These are phyloP conservation scores for Acromyrmex echinatior DNA, from an alignment of 1,140 invertebrate species.

Conservation along the genomic window DNA sequence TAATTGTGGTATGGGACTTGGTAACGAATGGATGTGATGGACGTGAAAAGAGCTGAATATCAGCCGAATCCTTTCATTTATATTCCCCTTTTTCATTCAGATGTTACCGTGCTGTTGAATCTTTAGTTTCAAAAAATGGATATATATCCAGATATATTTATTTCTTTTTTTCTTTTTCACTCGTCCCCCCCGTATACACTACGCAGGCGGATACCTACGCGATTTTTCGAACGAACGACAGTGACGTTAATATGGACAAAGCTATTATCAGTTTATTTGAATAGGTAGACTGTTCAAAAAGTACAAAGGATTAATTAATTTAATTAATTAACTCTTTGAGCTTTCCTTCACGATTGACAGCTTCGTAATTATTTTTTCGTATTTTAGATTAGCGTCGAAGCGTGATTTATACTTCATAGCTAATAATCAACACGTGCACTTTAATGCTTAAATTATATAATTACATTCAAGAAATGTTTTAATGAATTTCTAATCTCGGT, in stretches of 20 bases:
- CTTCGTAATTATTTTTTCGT: conserved; percentile 26
- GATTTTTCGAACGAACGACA: conserved; percentile 56
- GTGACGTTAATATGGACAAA: conserved; percentile 58
- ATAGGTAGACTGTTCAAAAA: conserved; percentile 49
- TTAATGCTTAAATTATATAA: neutral
- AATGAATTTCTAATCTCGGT: neutral
- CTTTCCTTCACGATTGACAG: conserved; percentile 12
- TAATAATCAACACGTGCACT: neutral
- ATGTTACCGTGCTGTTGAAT: conserved; percentile 58
- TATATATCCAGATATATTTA: conserved; percentile 45
- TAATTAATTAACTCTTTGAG: conserved; percentile 50
- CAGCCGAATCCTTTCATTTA: conserved; percentile 45
- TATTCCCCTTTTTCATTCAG: conserved; percentile 41
- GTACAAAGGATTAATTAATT: conserved; percentile 60
- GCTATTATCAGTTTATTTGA: conserved; percentile 50
- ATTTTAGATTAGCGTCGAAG: conserved; percentile 20
- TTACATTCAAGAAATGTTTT: neutral
- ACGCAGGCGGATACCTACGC: neutral
- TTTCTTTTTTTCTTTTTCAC: conserved; percentile 29
- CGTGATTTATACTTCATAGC: neutral
- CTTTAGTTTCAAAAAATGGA: conserved; percentile 62
- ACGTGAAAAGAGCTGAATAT: conserved; percentile 54
- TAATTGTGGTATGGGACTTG: conserved; percentile 30
- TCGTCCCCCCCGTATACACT: neutral
- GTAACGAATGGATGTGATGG: conserved; percentile 53